These are phyloP conservation scores for Nasonovia ribisnigri DNA, from an alignment of 2,888 invertebrate species.

Conservation along the genomic window DNA sequence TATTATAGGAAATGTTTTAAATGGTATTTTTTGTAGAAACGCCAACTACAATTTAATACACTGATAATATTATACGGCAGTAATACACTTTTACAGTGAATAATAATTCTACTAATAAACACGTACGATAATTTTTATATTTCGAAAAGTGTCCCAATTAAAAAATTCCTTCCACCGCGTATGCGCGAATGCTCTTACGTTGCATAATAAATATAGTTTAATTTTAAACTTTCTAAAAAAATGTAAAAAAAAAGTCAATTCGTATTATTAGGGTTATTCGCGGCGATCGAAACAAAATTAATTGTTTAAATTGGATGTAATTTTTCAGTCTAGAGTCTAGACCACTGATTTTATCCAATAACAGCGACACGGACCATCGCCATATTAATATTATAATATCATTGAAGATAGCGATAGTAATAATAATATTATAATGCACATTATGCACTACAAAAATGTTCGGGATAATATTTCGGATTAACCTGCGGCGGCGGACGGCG, in stretches of 20 bases:
- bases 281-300: background rate
- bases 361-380: background rate
- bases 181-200: background rate
- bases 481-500: background rate
- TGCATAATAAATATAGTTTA: background rate
- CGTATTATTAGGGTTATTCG: background rate
- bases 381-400: background rate
- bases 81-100: background rate
- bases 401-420: background rate
- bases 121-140: background rate
- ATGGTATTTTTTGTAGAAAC: background rate
- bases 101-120: background rate
- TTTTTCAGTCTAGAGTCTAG: constrained; percentile 5
- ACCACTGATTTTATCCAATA: constrained; percentile 4
- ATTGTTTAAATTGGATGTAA: constrained; percentile 5
- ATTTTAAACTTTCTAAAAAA: constrained; percentile 7
- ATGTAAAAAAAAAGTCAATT: background rate
- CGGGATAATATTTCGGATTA: background rate
- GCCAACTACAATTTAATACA: background rate
- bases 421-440: background rate
- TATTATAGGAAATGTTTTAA: background rate
- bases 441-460: background rate
- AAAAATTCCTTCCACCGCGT: background rate
- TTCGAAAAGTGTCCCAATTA: background rate
- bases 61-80: background rate